Evolutionary conservation across 2,888 invertebrate genomes (phyloP).

Genomic region (Diaprepes abbreviatus): DNA sequence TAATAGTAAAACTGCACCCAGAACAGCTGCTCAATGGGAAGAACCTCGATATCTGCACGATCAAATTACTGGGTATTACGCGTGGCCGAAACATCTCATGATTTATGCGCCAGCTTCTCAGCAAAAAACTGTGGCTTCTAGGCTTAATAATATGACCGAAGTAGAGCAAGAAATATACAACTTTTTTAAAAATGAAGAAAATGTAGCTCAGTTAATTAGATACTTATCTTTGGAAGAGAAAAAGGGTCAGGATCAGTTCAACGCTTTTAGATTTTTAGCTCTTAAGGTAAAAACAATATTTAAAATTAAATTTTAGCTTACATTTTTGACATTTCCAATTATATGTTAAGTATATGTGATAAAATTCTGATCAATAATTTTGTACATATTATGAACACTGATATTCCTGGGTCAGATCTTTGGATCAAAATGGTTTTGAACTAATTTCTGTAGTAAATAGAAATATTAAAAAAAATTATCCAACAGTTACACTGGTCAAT

Average conservation of each 20-base stretch:
- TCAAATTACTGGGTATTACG: slow-evolving; percentile 71
- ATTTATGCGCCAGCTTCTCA: slow-evolving; percentile 77
- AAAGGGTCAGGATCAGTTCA: slow-evolving; percentile 88
- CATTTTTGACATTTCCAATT: too few relatives aligned
- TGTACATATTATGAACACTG: too few relatives aligned
- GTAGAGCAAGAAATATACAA: slow-evolving; percentile 77
- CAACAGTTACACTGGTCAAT: too few relatives aligned
- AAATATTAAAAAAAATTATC: too few relatives aligned
- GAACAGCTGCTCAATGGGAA: slow-evolving; percentile 82
- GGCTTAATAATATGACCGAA: slow-evolving; percentile 73
- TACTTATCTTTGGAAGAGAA: slow-evolving; percentile 88
- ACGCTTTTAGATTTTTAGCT: slow-evolving; percentile 75
- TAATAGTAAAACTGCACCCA: slow-evolving; percentile 72
- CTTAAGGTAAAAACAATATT: slow-evolving; percentile 81
- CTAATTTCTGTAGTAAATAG: too few relatives aligned
- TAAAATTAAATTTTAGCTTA: too few relatives aligned
- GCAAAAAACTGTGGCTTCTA: slow-evolving; percentile 70
- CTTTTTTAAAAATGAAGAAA: slow-evolving; percentile 77
- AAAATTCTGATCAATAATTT: too few relatives aligned
- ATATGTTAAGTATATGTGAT: too few relatives aligned
- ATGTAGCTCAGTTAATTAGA: slow-evolving; percentile 78
- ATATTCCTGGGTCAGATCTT: too few relatives aligned
- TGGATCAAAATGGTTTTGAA: too few relatives aligned
- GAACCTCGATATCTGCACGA: slow-evolving; percentile 75
- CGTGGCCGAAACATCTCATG: slow-evolving; percentile 71